Evolutionary conservation across 2,888 invertebrate species (phyloP).

Genomic region (Patella caerulea): DNA sequence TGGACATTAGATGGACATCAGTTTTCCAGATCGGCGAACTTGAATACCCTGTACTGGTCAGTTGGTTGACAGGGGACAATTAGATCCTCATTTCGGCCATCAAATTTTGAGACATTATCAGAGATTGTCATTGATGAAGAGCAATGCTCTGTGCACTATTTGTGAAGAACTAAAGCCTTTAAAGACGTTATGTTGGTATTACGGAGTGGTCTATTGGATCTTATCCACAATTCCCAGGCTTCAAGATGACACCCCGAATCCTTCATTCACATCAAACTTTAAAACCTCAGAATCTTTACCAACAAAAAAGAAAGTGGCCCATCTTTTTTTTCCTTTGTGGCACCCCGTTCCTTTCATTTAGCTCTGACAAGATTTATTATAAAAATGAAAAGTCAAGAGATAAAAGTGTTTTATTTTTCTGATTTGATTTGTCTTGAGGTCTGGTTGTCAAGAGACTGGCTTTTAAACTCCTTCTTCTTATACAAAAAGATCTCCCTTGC

Average conservation of each 20-base stretch:
- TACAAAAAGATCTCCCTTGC: too few relatives aligned
- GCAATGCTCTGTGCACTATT: not conserved
- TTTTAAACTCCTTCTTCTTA: too few relatives aligned
- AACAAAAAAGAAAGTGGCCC: too few relatives aligned
- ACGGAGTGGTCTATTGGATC: constrained; percentile 8
- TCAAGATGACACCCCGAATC: not conserved
- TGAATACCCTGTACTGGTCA: constrained; percentile 5
- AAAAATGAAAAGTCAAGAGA: not conserved
- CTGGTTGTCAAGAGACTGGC: too few relatives aligned
- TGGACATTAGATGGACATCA: constrained; percentile 9
- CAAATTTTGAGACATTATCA: constrained; percentile 10
- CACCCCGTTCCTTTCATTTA: not conserved
- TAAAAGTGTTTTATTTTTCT: too few relatives aligned
- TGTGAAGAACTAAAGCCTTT: not conserved
- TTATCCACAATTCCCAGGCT: constrained; percentile 1
- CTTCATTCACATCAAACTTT: too few relatives aligned
- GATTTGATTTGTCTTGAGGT: too few relatives aligned
- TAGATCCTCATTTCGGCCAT: constrained; percentile 9
- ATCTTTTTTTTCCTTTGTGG: too few relatives aligned
- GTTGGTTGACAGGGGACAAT: constrained; percentile 10
- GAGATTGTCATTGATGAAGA: not conserved
- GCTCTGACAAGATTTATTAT: not conserved
- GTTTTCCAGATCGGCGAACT: constrained; percentile 9
- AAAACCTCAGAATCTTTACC: too few relatives aligned
- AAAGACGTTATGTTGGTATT: constrained; percentile 5